phyloP scores from a whole-genome alignment of 1,140 invertebrate species.

The Muscidifurax raptorellus region DNA sequence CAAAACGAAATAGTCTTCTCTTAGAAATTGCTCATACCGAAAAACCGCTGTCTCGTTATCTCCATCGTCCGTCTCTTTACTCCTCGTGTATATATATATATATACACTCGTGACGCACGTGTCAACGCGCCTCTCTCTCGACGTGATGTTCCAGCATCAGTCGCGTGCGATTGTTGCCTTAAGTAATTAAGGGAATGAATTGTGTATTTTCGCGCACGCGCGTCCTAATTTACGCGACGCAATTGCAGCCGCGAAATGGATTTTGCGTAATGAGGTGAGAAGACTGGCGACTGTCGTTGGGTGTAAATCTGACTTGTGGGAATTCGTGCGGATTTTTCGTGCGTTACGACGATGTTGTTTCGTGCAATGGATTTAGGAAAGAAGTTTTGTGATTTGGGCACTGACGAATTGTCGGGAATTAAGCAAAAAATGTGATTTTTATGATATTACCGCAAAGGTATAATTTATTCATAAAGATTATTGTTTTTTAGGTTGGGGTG shows the following conservation, averaged over 20 bases:
- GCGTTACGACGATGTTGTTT: neutral
- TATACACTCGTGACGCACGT: neutral
- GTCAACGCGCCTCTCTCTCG: neutral
- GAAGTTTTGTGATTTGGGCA: no score
- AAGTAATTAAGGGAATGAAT: neutral
- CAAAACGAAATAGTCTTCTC: neutral
- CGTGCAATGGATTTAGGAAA: no score
- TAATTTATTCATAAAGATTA: no score
- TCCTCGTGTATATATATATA: no score
- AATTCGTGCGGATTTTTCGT: neutral
- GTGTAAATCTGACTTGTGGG: neutral
- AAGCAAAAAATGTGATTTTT: no score
- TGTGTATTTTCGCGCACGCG: neutral
- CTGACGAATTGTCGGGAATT: no score
- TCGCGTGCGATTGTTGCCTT: neutral
- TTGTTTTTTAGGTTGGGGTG: no score
- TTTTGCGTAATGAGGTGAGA: neutral
- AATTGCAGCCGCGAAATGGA: neutral
- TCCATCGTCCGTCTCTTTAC: neutral
- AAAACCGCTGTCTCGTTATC: neutral
- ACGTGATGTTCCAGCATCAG: neutral
- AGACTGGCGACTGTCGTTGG: neutral
- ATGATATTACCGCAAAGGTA: no score
- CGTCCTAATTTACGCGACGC: neutral
- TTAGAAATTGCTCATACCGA: neutral